Conservation (phyloP, 2,113 vertebrate species). For the Glareola pratincola region DNA sequence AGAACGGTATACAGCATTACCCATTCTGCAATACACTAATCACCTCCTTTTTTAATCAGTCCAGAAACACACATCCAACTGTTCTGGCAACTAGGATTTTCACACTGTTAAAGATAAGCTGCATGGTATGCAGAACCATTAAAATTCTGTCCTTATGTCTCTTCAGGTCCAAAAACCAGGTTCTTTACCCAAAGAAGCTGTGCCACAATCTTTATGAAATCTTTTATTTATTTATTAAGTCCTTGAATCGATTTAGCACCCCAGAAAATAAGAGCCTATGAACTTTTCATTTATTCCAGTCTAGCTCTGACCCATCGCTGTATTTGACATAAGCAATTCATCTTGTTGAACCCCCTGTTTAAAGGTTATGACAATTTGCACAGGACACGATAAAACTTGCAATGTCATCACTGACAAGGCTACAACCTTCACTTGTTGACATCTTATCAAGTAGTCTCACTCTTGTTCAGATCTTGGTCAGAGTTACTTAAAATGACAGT, state of each 20-base stretch:
- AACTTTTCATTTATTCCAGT: background rate
- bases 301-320: background rate
- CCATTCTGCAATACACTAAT: background rate
- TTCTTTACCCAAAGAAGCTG: background rate
- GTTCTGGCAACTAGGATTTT: background rate
- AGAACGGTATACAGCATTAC: background rate
- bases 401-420: conserved; percentile 7
- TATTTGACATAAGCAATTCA: background rate
- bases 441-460: background rate
- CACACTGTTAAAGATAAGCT: background rate
- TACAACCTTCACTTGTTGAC: conserved; percentile 33
- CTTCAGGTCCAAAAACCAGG: background rate
- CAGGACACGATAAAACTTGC: background rate
- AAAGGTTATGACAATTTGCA: conserved; percentile 28
- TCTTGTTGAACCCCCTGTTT: background rate
- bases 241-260: background rate
- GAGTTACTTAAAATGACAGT: conserved; percentile 33
- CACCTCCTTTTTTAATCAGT: background rate
- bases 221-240: background rate
- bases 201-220: background rate
- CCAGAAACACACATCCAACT: background rate
- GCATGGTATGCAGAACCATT: background rate
- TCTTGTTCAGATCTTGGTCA: conserved; percentile 22
- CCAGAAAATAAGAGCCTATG: background rate
- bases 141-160: background rate